Percentiles rank a stretch among this genome's conserved stretches.
Conservation (phyloP, 2,797 vertebrate species). For the Chelon auratus region DNA sequence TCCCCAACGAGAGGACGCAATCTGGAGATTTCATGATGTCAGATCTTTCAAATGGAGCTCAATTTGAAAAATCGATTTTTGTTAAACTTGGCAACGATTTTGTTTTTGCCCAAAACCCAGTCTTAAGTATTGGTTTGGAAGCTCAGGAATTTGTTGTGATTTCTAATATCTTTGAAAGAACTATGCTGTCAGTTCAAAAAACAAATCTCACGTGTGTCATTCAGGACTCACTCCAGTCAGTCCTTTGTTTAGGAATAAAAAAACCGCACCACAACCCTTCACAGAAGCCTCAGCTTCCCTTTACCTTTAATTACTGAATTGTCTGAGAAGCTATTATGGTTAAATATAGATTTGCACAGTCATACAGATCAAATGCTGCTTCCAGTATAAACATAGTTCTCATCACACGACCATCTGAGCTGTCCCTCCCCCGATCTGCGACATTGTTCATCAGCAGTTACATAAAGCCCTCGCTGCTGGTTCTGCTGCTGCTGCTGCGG, state of each 20-base stretch:
- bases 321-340: slow-evolving; percentile 18
- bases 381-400: slow-evolving; percentile 28
- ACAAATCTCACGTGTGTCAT: no score
- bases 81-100: no score
- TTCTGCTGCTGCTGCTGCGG: slow-evolving; percentile 62
- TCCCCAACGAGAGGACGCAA: no score
- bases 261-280: background rate
- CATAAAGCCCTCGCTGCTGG: slow-evolving; percentile 77
- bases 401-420: slow-evolving; percentile 36
- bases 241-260: background rate
- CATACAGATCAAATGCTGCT: slow-evolving; percentile 34
- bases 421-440: slow-evolving; percentile 37
- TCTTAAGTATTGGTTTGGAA: no score
- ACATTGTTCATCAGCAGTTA: slow-evolving; percentile 85
- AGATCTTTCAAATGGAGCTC: no score
- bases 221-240: no score
- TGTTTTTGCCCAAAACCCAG: no score
- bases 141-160: no score
- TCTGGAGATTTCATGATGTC: no score
- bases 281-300: background rate
- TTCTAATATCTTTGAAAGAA: no score
- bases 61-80: no score
- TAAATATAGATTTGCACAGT: slow-evolving; percentile 48
- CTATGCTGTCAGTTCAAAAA: no score
- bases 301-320: background rate